Base-by-base conservation (phyloP, 2,797 vertebrate genomes). In the Myotis daubentonii region DNA sequence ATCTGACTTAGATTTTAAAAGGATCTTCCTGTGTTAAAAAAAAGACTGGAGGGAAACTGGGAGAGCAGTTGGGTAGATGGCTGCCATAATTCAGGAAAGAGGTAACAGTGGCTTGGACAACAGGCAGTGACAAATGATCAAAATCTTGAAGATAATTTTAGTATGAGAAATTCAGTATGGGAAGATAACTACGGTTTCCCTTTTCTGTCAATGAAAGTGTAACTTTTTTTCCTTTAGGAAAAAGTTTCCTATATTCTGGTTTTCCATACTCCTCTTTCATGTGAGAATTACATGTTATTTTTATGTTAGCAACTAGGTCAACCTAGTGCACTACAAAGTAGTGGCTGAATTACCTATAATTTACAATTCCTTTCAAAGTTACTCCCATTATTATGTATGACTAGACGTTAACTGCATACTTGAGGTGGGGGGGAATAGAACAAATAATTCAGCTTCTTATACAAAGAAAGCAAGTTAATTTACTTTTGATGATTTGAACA, bases 401-500 rank as follows among this genome's bases (percentile, higher is more conserved):
- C 16, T 68, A 76, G 6, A 8, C 57, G 5, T 38, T 90, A 85
- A 66, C 30, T 85, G 60, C 8, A 71, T 71, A 83, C 75, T 4
- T 75, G 38, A 62, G 11, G 30, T 5, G 76, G 19, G 8, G 30
- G 65, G 8, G 28, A 70, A 79, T 30, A 33, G 41, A 36, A 87
- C 16, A 83, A 60, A 85, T 23, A 76, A 89, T 71, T 87, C 25
- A 36, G 53, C 47, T 81, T 70, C 70, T 95, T 95, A 36, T 41
- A 86, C 53, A 83, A 96, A 95, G 60, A 88, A 91, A 96, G 8
- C 11, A 86, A 93, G 49, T 85, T 92, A 90, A 89, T 16, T 53
- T 65, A 88, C 68, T 94, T 81, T 85, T 86, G 93, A 95, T 87
- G 51, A 47, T 55, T 70, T 92, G n/a, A 87, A 87, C 7, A 94